phyloP scores from a whole-genome alignment of 2,888 invertebrate species.

The Julus scandinavius region DNA sequence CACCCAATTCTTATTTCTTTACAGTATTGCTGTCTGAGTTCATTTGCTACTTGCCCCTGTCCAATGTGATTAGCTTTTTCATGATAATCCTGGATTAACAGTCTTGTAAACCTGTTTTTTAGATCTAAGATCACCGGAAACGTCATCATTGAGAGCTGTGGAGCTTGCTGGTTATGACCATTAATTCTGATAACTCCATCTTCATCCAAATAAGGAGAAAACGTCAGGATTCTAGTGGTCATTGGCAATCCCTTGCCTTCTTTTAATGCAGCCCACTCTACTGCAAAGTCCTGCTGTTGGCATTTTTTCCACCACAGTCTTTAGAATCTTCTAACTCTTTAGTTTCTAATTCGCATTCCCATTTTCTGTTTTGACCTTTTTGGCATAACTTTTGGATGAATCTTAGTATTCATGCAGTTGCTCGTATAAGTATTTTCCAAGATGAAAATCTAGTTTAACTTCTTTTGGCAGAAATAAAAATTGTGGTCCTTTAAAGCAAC shows the following conservation, averaged over 20 bases:
- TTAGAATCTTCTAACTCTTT: not conserved
- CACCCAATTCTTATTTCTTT: not conserved
- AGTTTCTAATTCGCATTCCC: not conserved
- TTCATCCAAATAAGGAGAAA: not conserved
- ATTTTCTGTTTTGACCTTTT: not conserved
- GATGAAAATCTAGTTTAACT: not conserved
- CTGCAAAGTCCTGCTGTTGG: not conserved
- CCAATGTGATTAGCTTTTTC: not conserved
- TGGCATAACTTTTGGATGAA: not conserved
- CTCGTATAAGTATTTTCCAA: not conserved
- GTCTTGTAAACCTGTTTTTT: not conserved
- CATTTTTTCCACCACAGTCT: not conserved
- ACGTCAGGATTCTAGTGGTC: not conserved
- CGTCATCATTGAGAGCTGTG: not conserved
- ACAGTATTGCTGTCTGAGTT: not conserved
- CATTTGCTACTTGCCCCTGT: not conserved
- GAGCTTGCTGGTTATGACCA: not conserved
- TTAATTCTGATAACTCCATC: not conserved
- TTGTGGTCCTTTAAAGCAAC: not conserved
- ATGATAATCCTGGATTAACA: not conserved
- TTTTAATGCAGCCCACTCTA: not conserved
- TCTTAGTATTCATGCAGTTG: not conserved
- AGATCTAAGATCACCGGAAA: not conserved
- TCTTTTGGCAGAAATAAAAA: no score
- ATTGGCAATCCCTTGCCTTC: not conserved